Base-by-base conservation (phyloP, 2,888 invertebrate genomes). In the Cryptocheilus praepositus region DNA sequence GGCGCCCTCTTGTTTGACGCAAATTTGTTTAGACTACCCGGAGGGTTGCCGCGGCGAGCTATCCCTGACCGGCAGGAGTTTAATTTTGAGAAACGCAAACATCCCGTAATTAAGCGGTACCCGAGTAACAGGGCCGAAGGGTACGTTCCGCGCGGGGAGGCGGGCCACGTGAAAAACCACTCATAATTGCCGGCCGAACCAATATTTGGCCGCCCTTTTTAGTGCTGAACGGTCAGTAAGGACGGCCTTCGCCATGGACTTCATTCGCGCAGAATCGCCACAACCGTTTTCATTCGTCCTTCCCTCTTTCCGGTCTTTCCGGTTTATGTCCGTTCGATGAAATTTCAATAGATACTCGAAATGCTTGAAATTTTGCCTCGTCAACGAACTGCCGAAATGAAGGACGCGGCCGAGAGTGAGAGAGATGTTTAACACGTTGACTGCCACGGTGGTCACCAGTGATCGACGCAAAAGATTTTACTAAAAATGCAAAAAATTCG, bases 71-170 rank as follows among this genome's bases (percentile, higher is more conserved):
- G 55, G 64, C 56, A 71, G 74, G 74, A 80, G 82, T 84, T 84
- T 84, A 83, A 84, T 84, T 84, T 84, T 83, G 83, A 83, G 84
- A 79, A 83, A 84, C 73, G 82, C 83, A 83, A 83, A 83, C 81
- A 81, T 80, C 74, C 74, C 70, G 81, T 80, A 84, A 84, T 83
- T 82, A 83, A 83, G 80, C 79, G 73, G 74, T 70, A 36, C 55
- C 71, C 56, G 66, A 71, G 70, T 73, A 81, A 77, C 73, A 73
- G 74, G 72, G 70, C 69, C 70, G 74, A 72, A 78, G 76, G 78
- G 69, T 77, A 81, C 62, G 70, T 61, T 18, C 71, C 61, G 73
- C 61, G 73, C 65, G 71, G 73, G 36, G 2, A 25, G 25, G 36
- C 4, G 79, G 73, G 68, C 70, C 70, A 64, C 36, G 73, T 74